These are phyloP conservation scores for Pantherophis alleghaniensis DNA, from an alignment of 2,797 vertebrate genomes.

Conservation along the genomic window DNA sequence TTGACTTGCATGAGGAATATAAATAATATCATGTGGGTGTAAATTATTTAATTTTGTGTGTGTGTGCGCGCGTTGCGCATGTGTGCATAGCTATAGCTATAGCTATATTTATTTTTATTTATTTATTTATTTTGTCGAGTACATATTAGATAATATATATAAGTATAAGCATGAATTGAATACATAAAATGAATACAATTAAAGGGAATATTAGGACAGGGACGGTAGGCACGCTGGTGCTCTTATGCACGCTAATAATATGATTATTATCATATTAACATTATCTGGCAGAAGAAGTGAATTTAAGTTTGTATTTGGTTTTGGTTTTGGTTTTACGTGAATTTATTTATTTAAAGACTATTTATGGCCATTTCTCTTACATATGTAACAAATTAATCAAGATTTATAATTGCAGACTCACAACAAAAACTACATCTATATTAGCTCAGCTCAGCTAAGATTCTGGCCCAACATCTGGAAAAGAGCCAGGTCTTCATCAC, in stretches of 20 bases:
- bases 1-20: neutral
- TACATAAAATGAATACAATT: too few relatives aligned
- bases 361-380: neutral
- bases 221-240: too few relatives aligned
- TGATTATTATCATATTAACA: neutral
- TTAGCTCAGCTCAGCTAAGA: neutral
- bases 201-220: too few relatives aligned
- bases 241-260: too few relatives aligned
- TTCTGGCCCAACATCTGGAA: neutral
- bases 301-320: neutral
- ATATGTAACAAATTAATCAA: neutral
- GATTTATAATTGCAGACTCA: neutral
- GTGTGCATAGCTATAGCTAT: neutral
- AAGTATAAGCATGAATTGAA: too few relatives aligned
- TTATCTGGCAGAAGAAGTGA: neutral
- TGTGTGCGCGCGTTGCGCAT: accelerated
- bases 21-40: neutral
- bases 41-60: neutral
- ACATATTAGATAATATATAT: too few relatives aligned
- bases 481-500: neutral
- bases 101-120: neutral
- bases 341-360: neutral
- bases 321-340: neutral
- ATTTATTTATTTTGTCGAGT: too few relatives aligned
- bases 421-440: neutral